phyloP scores from a whole-genome alignment of 2,113 vertebrate genomes.

The Boulengeromyrus knoepffleri region DNA sequence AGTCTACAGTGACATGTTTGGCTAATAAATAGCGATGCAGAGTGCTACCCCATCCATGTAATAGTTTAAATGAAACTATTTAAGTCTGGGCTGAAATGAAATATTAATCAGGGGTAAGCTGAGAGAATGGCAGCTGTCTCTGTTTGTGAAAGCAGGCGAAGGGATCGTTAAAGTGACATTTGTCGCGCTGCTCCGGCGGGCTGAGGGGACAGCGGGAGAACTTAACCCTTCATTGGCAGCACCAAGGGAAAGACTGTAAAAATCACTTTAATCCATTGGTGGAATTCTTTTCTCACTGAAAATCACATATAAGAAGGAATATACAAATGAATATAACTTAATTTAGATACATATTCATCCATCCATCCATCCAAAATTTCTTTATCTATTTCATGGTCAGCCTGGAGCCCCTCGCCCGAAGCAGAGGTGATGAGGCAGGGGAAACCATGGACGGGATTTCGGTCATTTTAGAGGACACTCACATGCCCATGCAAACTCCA shows the following conservation, averaged over 20 bases:
- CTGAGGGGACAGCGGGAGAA: not conserved
- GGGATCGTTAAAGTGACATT: not conserved
- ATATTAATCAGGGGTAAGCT: not conserved
- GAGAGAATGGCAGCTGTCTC: not conserved
- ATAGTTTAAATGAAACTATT: conserved; percentile 9
- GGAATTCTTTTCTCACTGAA: not conserved
- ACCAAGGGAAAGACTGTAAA: not conserved
- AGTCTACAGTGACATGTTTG: not conserved
- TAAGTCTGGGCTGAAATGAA: not conserved
- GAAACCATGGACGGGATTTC: not conserved
- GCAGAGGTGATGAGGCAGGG: not conserved
- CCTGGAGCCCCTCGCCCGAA: not conserved
- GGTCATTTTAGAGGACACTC: not conserved
- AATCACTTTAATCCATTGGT: not conserved
- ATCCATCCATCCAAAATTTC: not conserved
- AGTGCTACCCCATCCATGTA: not conserved
- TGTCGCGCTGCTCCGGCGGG: not conserved
- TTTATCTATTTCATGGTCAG: not conserved
- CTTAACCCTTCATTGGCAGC: not conserved
- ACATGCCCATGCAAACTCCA: not conserved
- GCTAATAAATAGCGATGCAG: not conserved
- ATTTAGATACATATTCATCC: not conserved
- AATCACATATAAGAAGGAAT: not conserved
- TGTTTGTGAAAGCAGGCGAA: not conserved
- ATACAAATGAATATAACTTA: not conserved